phyloP scores from a whole-genome alignment of 2,888 invertebrate species.

The Pristionchus entomophagus region DNA sequence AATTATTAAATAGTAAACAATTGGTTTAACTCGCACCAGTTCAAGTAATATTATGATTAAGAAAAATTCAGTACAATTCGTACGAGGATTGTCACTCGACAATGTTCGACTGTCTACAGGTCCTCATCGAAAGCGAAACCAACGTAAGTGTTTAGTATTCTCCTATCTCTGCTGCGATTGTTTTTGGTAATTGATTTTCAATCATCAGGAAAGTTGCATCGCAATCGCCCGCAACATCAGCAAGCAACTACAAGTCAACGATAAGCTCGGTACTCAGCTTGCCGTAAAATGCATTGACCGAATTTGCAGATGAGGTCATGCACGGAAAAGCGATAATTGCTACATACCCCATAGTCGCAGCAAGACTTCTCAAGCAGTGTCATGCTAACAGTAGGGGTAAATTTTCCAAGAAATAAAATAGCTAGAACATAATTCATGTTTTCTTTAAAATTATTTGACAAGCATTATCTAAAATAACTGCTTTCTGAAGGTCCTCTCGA shows the following conservation, averaged over 20 bases:
- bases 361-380: neutral
- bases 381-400: too few species aligned
- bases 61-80: neutral
- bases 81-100: slow-evolving; percentile 1
- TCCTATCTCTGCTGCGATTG: neutral
- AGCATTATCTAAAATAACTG: neutral
- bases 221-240: neutral
- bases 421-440: too few species aligned
- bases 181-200: neutral
- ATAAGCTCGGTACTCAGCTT: neutral
- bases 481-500: neutral
- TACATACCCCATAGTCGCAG: neutral
- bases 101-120: neutral
- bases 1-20: too few species aligned
- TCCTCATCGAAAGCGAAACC: neutral
- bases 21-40: too few species aligned
- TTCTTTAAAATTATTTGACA: neutral
- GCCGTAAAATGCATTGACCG: neutral
- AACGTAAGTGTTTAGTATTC: neutral
- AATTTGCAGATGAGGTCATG: neutral
- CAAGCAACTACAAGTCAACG: neutral
- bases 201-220: neutral
- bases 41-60: too few species aligned
- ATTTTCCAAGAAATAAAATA: too few species aligned
- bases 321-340: neutral